A percentile compares a stretch with the other conserved stretches of the same genome.
These are phyloP conservation scores for Phalacrocorax carbo DNA, from an alignment of 2,113 vertebrate species.

Conservation along the genomic window DNA sequence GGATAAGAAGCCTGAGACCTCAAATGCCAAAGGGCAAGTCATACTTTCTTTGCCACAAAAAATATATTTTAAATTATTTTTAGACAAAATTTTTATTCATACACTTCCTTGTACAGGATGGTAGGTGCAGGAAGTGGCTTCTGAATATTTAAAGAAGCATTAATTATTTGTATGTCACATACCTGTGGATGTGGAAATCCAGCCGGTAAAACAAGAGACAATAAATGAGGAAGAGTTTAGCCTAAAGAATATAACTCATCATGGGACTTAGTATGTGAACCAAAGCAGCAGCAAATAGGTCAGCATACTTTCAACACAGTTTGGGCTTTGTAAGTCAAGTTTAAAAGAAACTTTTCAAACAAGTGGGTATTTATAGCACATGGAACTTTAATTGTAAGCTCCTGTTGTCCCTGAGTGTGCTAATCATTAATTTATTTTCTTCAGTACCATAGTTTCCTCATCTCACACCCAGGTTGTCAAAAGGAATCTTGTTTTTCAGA, in stretches of 20 bases:
- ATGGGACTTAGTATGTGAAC: not conserved
- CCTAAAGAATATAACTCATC: slow-evolving; percentile 1
- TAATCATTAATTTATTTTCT: not conserved
- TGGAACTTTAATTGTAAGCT: not conserved
- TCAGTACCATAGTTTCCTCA: not conserved
- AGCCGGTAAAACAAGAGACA: not conserved
- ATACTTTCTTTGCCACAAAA: not conserved
- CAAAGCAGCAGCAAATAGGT: not conserved
- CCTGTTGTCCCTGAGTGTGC: not conserved
- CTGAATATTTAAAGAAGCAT: not conserved
- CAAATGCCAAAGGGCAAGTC: not conserved
- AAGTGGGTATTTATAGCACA: not conserved
- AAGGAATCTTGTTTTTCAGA: not conserved
- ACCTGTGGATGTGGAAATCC: not conserved
- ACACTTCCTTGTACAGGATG: not conserved
- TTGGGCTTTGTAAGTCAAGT: not conserved
- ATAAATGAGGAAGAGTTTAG: not conserved
- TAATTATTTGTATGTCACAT: not conserved
- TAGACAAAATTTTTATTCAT: not conserved
- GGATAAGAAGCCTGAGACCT: not conserved
- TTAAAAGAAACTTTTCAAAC: slow-evolving; percentile 3
- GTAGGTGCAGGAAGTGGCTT: not conserved
- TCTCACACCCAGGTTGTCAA: not conserved
- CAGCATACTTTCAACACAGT: not conserved
- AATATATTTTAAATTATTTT: not conserved